Conservation (phyloP, 64 coral and sea anemone genomes). For the Pocillopora damicornis region DNA sequence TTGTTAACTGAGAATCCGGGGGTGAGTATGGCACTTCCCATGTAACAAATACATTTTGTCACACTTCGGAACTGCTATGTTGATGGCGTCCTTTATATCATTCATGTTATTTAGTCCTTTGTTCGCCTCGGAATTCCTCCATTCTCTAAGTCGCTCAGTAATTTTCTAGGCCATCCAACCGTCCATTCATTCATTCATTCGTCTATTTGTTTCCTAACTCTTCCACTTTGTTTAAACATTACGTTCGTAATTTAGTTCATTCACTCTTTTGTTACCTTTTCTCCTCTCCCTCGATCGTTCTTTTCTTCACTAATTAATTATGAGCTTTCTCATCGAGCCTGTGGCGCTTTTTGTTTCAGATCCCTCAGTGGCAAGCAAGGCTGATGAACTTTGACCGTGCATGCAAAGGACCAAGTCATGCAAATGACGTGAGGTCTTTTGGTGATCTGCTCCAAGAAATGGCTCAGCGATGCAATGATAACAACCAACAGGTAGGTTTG, state of each 20-base stretch:
- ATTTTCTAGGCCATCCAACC: too few relatives aligned
- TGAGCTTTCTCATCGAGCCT: too few relatives aligned
- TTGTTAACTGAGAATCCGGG: background rate
- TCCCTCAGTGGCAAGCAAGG: constrained; percentile 1
- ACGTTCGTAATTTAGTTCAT: background rate
- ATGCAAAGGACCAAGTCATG: background rate
- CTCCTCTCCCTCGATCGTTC: too few relatives aligned
- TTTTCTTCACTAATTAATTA: too few relatives aligned
- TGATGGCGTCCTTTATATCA: too few relatives aligned
- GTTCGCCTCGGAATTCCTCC: too few relatives aligned
- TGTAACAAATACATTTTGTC: background rate
- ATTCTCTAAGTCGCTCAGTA: too few relatives aligned
- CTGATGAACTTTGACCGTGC: background rate
- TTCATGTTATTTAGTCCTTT: too few relatives aligned
- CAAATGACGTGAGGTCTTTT: background rate
- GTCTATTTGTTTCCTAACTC: background rate
- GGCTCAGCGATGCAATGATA: background rate
- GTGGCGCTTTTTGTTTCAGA: background rate
- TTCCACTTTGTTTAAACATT: background rate
- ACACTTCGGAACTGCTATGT: background rate
- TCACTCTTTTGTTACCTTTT: too few relatives aligned
- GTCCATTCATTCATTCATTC: too few relatives aligned
- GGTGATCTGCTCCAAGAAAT: background rate
- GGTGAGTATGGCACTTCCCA: background rate
- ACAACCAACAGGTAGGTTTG: background rate